Conservation (phyloP, 1,140 invertebrate species). For the Euglossa dilemma region DNA sequence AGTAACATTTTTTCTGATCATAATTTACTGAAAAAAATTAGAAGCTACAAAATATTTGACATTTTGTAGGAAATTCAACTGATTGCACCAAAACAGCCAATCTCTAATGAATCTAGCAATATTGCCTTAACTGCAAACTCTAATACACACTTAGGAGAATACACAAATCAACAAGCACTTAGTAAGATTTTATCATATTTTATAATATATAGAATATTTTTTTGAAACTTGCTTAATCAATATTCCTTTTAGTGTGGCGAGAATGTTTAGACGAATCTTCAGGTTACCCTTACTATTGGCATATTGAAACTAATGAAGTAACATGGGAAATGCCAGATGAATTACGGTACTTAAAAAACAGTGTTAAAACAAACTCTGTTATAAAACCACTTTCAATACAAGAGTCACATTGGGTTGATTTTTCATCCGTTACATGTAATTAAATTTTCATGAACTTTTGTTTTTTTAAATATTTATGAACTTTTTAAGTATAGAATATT, state of each 20-base stretch:
- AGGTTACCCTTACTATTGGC: constrained; percentile 90
- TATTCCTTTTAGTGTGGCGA: constrained; percentile 84
- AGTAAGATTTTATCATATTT: constrained; percentile 12
- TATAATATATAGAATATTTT: background rate
- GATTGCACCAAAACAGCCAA: constrained; percentile 72
- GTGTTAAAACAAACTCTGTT: constrained; percentile 55
- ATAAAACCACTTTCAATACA: constrained; percentile 61
- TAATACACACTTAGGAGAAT: constrained; percentile 1
- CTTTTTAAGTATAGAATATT: background rate
- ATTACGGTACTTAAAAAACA: constrained; percentile 75
- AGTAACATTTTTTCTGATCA: background rate
- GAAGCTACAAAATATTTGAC: constrained; percentile 13
- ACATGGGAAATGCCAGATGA: constrained; percentile 88
- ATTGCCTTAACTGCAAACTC: constrained; percentile 34
- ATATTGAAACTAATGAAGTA: constrained; percentile 87
- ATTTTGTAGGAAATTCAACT: constrained; percentile 78
- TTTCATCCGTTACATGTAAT: constrained; percentile 67
- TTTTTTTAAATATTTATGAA: background rate
- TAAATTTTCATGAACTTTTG: background rate
- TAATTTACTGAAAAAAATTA: background rate
- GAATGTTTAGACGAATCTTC: constrained; percentile 87
- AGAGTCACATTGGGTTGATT: constrained; percentile 70
- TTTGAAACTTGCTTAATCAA: background rate
- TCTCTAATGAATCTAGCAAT: constrained; percentile 23
- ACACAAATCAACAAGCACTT: constrained; percentile 43